phyloP scores from a whole-genome alignment of 2,113 vertebrate species.

The Heteronetta atricapilla region DNA sequence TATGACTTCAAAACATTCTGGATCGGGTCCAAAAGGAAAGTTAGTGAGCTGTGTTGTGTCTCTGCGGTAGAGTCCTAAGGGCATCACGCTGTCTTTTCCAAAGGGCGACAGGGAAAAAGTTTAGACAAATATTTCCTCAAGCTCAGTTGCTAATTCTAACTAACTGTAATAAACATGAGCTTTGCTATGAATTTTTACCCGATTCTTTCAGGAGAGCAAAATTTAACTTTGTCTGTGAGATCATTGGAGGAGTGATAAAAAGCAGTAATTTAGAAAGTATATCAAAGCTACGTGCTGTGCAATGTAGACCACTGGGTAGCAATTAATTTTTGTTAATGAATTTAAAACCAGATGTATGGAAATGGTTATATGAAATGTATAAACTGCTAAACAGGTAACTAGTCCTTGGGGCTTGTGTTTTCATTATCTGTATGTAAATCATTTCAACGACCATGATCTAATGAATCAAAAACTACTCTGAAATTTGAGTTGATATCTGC shows the following conservation, averaged over 20 bases:
- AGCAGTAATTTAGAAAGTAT: constrained; percentile 65
- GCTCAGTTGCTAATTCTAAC: constrained; percentile 40
- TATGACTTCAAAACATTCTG: neutral
- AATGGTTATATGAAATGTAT: constrained; percentile 77
- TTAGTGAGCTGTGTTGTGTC: neutral
- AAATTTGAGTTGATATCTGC: constrained; percentile 16
- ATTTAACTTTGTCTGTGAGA: constrained; percentile 51
- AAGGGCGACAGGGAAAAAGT: neutral
- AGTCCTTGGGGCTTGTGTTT: constrained; percentile 77
- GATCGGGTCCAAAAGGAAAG: neutral
- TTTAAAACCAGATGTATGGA: constrained; percentile 80
- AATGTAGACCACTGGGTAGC: constrained; percentile 32
- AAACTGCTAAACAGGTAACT: constrained; percentile 81
- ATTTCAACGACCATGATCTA: constrained; percentile 68
- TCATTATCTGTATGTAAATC: constrained; percentile 79
- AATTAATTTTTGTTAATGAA: constrained; percentile 83
- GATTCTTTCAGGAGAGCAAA: constrained; percentile 23
- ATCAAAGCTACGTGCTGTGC: constrained; percentile 38
- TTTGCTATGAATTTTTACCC: constrained; percentile 33
- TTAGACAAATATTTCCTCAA: constrained; percentile 39
- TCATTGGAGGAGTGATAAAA: constrained; percentile 47
- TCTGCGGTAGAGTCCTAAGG: neutral
- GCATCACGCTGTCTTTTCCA: neutral
- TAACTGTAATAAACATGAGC: neutral
- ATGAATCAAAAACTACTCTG: constrained; percentile 71